Conservation (phyloP, 2,113 vertebrate genomes). For the Geococcyx californianus region DNA sequence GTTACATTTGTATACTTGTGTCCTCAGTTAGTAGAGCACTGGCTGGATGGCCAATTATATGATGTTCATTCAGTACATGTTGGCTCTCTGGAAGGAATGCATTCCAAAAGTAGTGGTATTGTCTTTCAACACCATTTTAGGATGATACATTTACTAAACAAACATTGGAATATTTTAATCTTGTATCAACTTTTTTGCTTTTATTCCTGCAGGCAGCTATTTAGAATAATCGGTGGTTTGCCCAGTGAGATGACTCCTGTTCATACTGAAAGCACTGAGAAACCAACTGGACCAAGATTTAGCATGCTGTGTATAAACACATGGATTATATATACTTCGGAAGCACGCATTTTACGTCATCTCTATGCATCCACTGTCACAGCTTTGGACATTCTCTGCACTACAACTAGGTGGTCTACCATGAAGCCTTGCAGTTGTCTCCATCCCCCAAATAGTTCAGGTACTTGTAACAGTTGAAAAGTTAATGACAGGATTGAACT, state of each 20-base stretch:
- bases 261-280: background rate
- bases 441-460: background rate
- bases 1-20: background rate
- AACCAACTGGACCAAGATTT: background rate
- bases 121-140: background rate
- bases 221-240: background rate
- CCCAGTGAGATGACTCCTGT: background rate
- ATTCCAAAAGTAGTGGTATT: background rate
- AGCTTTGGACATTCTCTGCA: background rate
- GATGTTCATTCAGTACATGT: background rate
- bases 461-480: background rate
- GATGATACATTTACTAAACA: background rate
- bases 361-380: background rate
- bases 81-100: background rate
- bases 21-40: background rate
- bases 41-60: background rate
- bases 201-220: background rate
- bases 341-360: background rate
- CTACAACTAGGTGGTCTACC: background rate
- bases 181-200: background rate
- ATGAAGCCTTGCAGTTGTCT: background rate
- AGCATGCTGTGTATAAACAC: background rate
- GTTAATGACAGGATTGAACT: background rate
- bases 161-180: background rate
- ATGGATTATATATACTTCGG: background rate